phyloP scores from a whole-genome alignment of 2,797 vertebrate genomes.

The Sebastes taczanowskii region DNA sequence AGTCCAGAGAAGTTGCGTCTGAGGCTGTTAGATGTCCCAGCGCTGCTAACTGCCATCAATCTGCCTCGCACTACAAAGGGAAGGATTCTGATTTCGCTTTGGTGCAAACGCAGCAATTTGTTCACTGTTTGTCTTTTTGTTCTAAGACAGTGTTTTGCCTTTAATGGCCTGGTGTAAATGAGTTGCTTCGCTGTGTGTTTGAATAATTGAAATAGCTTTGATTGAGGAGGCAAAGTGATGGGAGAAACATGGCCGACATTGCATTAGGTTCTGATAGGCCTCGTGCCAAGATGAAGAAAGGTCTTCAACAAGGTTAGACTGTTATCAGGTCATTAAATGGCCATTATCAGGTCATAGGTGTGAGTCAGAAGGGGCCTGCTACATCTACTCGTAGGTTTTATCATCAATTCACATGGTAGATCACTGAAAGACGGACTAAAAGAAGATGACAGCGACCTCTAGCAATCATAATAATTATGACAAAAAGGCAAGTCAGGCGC shows the following conservation, averaged over 20 bases:
- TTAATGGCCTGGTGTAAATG: constrained; percentile 60
- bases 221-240: constrained; percentile 24
- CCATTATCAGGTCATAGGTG: not conserved
- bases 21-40: constrained; percentile 36
- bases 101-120: constrained; percentile 63
- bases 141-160: constrained; percentile 43
- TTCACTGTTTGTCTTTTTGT: constrained; percentile 59
- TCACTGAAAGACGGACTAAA: not conserved
- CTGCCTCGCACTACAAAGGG: constrained; percentile 61
- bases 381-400: not conserved
- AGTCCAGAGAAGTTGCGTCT: constrained; percentile 46
- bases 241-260: not conserved
- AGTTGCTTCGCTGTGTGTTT: constrained; percentile 49
- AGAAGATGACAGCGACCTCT: not conserved
- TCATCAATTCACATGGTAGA: not conserved
- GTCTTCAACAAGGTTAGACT: not conserved
- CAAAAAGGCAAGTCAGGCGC: not conserved
- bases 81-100: constrained; percentile 62
- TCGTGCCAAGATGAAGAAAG: not conserved
- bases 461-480: not conserved
- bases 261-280: not conserved
- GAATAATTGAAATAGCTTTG: constrained; percentile 58
- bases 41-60: constrained; percentile 60
- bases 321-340: not conserved
- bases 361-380: not conserved